phyloP scores from a whole-genome alignment of 1,140 invertebrate species.

The Anastatus disparis region DNA sequence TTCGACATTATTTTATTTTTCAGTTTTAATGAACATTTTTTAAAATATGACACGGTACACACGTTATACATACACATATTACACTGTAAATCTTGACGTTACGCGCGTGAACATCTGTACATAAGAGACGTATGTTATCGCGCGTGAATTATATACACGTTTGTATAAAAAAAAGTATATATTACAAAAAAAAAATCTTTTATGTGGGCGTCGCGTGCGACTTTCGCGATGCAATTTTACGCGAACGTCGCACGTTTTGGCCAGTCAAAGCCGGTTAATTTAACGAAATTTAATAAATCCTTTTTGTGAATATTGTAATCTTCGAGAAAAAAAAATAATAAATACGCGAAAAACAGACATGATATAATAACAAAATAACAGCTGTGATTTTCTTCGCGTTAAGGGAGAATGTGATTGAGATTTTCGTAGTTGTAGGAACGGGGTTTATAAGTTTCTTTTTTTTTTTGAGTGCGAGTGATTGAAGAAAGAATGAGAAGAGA shows the following conservation, averaged over 20 bases:
- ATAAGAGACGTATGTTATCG: conserved; percentile 2
- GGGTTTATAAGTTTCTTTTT: neutral
- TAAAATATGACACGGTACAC: too few relatives aligned
- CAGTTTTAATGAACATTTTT: too few relatives aligned
- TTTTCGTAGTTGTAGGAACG: conserved; percentile 12
- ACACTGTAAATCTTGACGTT: neutral
- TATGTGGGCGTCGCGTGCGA: neutral
- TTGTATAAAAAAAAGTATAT: neutral
- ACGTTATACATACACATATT: too few relatives aligned
- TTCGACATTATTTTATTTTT: too few relatives aligned
- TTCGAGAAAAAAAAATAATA: too few relatives aligned
- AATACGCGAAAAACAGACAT: conserved; percentile 27
- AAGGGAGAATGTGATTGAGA: conserved; percentile 37
- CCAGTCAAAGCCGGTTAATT: conserved; percentile 18
- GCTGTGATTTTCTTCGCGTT: conserved; percentile 49
- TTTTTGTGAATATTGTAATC: conserved; percentile 31
- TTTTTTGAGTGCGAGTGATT: neutral
- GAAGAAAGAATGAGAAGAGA: neutral
- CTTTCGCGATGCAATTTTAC: neutral
- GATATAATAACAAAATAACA: conserved; percentile 44
- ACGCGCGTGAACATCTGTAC: conserved; percentile 20
- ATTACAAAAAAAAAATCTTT: neutral
- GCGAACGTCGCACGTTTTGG: conserved; percentile 2
- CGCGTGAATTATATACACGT: neutral
- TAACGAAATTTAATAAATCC: conserved; percentile 24